These are phyloP conservation scores for Coptodon bakossiorum DNA, from an alignment of 2,113 vertebrate genomes.

Conservation along the genomic window DNA sequence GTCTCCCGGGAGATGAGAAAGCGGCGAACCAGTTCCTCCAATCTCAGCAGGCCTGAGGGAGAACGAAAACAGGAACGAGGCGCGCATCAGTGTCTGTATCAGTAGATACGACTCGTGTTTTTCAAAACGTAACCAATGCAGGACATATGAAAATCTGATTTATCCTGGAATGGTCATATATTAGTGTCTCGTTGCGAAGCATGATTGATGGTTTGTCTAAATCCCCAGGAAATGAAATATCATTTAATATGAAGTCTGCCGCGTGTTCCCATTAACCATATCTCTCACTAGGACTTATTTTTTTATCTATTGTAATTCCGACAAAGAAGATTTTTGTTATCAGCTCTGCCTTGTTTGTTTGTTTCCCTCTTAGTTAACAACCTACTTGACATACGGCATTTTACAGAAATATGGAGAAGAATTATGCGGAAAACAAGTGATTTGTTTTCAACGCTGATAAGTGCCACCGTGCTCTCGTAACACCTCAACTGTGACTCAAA, in stretches of 20 bases:
- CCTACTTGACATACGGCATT: background rate
- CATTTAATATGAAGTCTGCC: background rate
- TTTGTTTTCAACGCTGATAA: background rate
- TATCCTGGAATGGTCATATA: background rate
- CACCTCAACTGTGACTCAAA: background rate
- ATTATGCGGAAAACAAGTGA: background rate
- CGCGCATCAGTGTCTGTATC: constrained; percentile 37
- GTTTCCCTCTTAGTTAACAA: background rate
- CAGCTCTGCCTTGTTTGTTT: background rate
- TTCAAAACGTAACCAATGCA: background rate
- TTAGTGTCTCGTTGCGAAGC: background rate
- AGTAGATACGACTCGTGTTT: constrained; percentile 9
- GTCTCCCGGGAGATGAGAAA: constrained; percentile 94
- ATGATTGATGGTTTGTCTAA: constrained; percentile 12
- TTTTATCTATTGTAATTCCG: background rate
- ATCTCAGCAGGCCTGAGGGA: constrained; percentile 80
- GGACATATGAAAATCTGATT: background rate
- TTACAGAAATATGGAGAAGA: background rate
- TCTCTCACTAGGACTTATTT: background rate
- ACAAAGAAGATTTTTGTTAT: background rate
- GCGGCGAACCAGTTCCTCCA: constrained; percentile 86
- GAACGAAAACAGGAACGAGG: background rate
- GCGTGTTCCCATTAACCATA: background rate
- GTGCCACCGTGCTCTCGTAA: background rate
- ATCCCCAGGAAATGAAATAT: constrained; percentile 25